Evolutionary conservation across 1,140 invertebrate species (phyloP), one percentile per base, ranked within the genome.

Genomic region (Danaus plexippus): DNA sequence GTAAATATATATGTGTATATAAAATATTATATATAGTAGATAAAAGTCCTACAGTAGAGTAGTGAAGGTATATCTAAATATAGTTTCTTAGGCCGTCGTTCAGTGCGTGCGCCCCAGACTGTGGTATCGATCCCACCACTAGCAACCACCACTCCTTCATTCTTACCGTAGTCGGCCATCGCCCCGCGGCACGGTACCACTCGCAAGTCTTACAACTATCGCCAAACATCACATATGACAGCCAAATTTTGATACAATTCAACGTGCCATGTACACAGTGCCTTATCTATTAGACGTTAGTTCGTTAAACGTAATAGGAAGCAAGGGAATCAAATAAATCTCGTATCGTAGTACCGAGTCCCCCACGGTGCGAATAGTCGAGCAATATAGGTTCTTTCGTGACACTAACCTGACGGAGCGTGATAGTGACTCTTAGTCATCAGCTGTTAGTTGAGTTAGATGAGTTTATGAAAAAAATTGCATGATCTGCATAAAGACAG

Each of bases 81-180:
- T 77, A 81, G 71, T 65, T 54, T 48, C 55, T 50, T 55, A 63
- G 61, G 73, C 67, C 68, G 67, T 66, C 73, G 80, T 77, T 75
- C 77, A 83, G 71, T 82, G 80, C 82, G 82, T 85, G 77, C 80
- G 78, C 72, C 77, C 69, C 68, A 77, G 71, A 80, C 79, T 63
- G 70, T 76, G 75, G 77, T 84, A 84, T 84, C 62, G 80, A 84
- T 84, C 78, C 80, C 80, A 86, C 80, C 75, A 83, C 70, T 75
- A 68, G 60, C 68, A 54, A 61, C 75, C 79, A 81, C 78, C 78
- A 83, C 79, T 77, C 77, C 80, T 74, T 65, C 68, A 66, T 66
- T 69, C 71, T 70, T 72, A 61, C 64, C 70, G 64, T 75, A 85
- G 77, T 84, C 80, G 77, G 75, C 73, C 75, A 77, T 75, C 74